phyloP scores from a whole-genome alignment of 2,888 invertebrate species.

The Blastobasis adustella region DNA sequence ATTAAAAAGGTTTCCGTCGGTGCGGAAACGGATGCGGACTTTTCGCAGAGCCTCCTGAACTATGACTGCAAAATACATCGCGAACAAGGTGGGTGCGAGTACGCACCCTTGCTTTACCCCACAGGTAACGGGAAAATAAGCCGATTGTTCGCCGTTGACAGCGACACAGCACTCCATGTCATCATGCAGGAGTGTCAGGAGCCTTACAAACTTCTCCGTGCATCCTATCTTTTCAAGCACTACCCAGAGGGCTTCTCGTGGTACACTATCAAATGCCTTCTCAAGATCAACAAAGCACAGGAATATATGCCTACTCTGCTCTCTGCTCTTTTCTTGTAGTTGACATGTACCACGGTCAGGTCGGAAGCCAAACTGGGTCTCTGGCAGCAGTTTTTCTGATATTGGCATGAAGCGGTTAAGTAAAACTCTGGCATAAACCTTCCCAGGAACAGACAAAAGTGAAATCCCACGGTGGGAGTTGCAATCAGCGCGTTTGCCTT shows the following conservation, averaged over 20 bases:
- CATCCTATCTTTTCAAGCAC: conserved; percentile 6
- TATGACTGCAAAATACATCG: conserved; percentile 3
- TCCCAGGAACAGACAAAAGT: conserved; percentile 7
- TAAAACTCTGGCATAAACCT: background rate
- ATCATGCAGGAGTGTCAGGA: conserved; percentile 2
- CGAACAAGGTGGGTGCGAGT: conserved; percentile 1
- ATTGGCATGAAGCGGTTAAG: conserved; percentile 3
- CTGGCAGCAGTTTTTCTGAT: conserved; percentile 11
- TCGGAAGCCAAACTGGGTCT: conserved; percentile 13
- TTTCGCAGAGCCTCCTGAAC: conserved; percentile 1
- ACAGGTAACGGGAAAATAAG: background rate
- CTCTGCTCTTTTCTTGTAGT: conserved; percentile 5
- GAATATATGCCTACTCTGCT: conserved; percentile 3
- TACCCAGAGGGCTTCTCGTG: background rate
- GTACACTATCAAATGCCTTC: no score
- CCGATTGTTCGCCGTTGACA: no score
- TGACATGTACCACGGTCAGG: conserved; percentile 11
- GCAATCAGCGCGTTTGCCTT: background rate
- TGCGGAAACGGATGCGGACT: conserved; percentile 7
- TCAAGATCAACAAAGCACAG: no score
- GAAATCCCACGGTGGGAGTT: conserved; percentile 12
- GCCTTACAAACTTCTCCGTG: conserved; percentile 2
- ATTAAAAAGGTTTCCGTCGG: conserved; percentile 7
- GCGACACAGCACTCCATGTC: conserved; percentile 10
- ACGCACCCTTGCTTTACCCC: conserved; percentile 13